phyloP scores from a whole-genome alignment of 2,113 vertebrate species.

The Fregetta grallaria region DNA sequence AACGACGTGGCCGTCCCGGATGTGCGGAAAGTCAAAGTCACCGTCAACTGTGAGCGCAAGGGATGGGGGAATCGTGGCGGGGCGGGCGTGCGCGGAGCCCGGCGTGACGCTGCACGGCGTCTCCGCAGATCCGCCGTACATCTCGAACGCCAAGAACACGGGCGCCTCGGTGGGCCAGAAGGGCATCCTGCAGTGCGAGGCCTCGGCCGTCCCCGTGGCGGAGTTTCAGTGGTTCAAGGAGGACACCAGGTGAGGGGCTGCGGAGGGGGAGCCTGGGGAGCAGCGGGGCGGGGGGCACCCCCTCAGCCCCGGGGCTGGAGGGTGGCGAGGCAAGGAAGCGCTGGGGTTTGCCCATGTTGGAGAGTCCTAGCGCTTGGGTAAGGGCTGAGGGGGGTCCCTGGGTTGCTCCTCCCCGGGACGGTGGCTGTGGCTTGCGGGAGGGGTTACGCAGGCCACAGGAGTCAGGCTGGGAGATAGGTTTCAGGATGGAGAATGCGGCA shows the following conservation, averaged over 20 bases:
- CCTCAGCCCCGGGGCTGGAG: too few species aligned
- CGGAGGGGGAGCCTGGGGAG: rapidly evolving
- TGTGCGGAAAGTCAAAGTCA: conserved; percentile 87
- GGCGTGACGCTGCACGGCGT: rapidly evolving
- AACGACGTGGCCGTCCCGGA: conserved; percentile 91
- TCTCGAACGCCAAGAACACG: conserved; percentile 87
- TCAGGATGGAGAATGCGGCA: rapidly evolving
- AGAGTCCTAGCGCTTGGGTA: rapidly evolving
- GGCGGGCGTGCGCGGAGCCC: rapidly evolving
- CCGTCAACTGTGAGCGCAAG: conserved; percentile 90
- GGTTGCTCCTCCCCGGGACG: neutral
- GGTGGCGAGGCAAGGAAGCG: rapidly evolving
- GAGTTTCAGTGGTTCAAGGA: conserved; percentile 99
- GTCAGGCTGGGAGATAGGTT: too few species aligned
- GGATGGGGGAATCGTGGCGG: rapidly evolving
- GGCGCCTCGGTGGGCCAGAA: conserved; percentile 90
- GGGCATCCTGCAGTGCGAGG: conserved; percentile 92
- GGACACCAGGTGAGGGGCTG: conserved; percentile 82
- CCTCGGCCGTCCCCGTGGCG: conserved; percentile 88
- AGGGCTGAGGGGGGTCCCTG: neutral
- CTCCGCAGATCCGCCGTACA: conserved; percentile 88
- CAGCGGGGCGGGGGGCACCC: rapidly evolving
- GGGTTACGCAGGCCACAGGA: rapidly evolving
- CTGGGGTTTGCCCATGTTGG: neutral
- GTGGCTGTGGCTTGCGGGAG: neutral